Evolutionary conservation across 2,113 vertebrate species (phyloP).

Genomic region (Nettapus auritus): DNA sequence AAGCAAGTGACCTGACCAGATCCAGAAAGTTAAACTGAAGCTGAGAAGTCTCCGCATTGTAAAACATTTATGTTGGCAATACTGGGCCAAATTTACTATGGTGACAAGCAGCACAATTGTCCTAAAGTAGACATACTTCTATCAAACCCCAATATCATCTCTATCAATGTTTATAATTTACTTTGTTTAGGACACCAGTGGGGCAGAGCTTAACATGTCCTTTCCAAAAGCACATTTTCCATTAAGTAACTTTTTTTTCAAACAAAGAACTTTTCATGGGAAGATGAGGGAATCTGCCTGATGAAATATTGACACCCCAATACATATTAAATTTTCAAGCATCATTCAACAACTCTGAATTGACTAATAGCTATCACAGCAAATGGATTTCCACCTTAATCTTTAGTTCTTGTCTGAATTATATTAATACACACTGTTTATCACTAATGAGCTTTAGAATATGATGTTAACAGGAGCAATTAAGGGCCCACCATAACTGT

Average conservation of each 20-base stretch:
- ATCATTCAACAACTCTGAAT: conserved; percentile 54
- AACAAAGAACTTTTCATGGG: conserved; percentile 43
- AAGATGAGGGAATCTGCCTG: conserved; percentile 18
- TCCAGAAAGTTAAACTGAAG: neutral
- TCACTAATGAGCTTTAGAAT: conserved; percentile 69
- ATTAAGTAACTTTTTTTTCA: conserved; percentile 30
- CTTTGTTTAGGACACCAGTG: neutral
- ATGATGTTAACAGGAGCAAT: conserved; percentile 66
- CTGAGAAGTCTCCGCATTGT: neutral
- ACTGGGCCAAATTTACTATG: neutral
- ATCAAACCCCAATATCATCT: neutral
- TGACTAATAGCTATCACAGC: conserved; percentile 62
- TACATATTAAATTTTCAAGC: conserved; percentile 34
- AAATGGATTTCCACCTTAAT: conserved; percentile 62
- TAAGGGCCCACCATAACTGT: conserved; percentile 38
- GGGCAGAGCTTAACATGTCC: neutral
- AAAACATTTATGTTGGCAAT: neutral
- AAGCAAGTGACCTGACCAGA: neutral
- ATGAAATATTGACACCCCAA: conserved; percentile 54
- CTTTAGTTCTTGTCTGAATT: conserved; percentile 58
- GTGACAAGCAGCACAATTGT: neutral
- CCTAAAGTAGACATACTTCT: neutral
- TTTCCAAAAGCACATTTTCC: neutral
- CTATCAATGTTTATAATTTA: neutral
- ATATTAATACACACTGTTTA: conserved; percentile 70